phyloP scores from a whole-genome alignment of 2,888 invertebrate genomes.

The Criorhina ranunculi region DNA sequence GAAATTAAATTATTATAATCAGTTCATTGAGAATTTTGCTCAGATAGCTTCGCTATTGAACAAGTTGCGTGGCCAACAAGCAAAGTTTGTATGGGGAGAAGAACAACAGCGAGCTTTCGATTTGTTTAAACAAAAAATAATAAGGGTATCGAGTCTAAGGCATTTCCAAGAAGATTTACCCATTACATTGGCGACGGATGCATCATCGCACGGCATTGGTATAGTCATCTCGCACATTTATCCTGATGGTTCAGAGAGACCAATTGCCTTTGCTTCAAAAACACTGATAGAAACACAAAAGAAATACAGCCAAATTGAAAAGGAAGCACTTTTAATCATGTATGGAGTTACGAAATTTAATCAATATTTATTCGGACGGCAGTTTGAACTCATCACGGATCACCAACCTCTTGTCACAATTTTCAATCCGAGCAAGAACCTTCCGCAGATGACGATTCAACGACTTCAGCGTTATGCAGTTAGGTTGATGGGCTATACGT shows the following conservation, averaged over 20 bases:
- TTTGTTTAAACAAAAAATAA: not conserved
- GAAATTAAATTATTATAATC: slow-evolving; percentile 8
- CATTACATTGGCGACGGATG: not conserved
- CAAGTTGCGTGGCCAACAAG: not conserved
- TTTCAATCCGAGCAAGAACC: slow-evolving; percentile 59
- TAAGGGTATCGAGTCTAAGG: not conserved
- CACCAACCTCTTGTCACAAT: slow-evolving; percentile 27
- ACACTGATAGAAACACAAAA: not conserved
- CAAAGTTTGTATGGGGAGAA: not conserved
- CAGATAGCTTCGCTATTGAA: not conserved
- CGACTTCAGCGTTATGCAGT: slow-evolving; percentile 64
- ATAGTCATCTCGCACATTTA: slow-evolving; percentile 1
- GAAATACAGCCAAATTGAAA: slow-evolving; percentile 2
- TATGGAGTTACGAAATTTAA: not conserved
- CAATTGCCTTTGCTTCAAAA: not conserved
- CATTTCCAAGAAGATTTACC: not conserved
- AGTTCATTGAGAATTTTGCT: slow-evolving; percentile 2
- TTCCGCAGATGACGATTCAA: slow-evolving; percentile 59
- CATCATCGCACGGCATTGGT: not conserved
- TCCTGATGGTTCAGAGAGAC: not conserved
- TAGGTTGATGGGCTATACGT: slow-evolving; percentile 38
- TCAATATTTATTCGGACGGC: slow-evolving; percentile 1
- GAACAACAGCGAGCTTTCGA: not conserved
- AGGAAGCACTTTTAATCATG: slow-evolving; percentile 1
- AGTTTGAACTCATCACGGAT: slow-evolving; percentile 52